phyloP scores from a whole-genome alignment of 2,113 vertebrate species.

The Cichladusa arquata region DNA sequence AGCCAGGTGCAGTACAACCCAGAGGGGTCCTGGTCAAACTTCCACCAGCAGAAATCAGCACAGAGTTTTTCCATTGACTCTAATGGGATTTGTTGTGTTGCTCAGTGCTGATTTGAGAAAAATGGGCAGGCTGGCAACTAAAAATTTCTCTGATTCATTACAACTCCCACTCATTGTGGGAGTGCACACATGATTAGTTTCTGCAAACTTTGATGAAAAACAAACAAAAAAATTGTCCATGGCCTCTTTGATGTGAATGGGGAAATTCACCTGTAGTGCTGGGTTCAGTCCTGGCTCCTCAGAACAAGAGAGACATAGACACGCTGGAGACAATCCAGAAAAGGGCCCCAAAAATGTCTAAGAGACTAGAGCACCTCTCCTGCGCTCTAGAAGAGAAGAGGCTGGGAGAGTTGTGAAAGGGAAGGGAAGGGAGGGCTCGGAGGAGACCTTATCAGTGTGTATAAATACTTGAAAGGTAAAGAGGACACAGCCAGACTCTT shows the following conservation, averaged over 20 bases:
- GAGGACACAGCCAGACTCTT: neutral
- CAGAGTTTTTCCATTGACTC: neutral
- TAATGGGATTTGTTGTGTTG: neutral
- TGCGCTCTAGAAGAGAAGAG: neutral
- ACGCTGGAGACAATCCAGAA: neutral
- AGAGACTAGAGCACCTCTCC: neutral
- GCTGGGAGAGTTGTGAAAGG: neutral
- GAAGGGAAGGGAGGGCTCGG: no score
- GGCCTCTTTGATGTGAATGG: neutral
- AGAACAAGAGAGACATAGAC: neutral
- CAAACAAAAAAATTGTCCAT: rapidly evolving
- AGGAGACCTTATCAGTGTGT: neutral
- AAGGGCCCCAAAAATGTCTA: neutral
- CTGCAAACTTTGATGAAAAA: neutral
- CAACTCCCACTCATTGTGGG: neutral
- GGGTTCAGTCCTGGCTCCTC: neutral
- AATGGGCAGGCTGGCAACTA: neutral
- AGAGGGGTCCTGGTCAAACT: neutral
- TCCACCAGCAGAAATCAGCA: neutral
- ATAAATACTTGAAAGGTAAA: neutral
- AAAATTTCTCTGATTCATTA: neutral
- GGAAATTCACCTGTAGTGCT: neutral
- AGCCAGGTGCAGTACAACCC: neutral
- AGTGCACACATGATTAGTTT: neutral
- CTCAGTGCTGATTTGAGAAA: neutral